These are phyloP conservation scores for Globodera rostochiensis DNA, from an alignment of 1,140 invertebrate species.

Conservation along the genomic window DNA sequence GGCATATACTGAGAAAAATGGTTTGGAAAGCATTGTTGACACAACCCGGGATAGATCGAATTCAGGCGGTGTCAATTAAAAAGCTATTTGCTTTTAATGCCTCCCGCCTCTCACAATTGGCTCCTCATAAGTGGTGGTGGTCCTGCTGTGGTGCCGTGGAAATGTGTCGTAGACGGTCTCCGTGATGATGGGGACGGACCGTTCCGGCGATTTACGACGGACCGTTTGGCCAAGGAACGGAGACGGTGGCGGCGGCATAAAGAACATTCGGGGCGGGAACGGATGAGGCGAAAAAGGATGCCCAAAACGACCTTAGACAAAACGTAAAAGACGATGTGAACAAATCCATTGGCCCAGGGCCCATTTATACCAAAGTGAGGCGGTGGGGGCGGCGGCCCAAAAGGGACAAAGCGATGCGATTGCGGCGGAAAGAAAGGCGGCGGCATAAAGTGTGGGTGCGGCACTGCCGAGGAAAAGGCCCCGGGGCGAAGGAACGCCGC, in stretches of 20 bases:
- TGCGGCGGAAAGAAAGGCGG: conserved; percentile 34
- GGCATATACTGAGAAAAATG: conserved; percentile 50
- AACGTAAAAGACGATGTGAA: background rate
- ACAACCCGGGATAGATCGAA: background rate
- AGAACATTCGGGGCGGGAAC: conserved; percentile 33
- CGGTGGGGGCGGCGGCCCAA: conserved; percentile 26
- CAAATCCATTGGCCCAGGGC: background rate
- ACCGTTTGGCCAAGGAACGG: conserved; percentile 39
- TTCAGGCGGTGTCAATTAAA: background rate
- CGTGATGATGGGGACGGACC: conserved; percentile 56
- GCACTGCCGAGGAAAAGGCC: conserved; percentile 24
- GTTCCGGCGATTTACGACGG: conserved; percentile 21
- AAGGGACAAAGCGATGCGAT: conserved; percentile 7
- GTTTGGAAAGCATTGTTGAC: background rate
- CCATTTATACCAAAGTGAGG: conserved; percentile 39
- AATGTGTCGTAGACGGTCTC: conserved; percentile 64
- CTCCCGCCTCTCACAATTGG: conserved; percentile 40
- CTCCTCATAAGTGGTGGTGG: conserved; percentile 55
- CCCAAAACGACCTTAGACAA: conserved; percentile 13
- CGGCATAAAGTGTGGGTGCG: conserved; percentile 30
- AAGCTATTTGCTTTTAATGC: background rate
- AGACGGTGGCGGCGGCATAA: conserved; percentile 50
- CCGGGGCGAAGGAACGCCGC: conserved; percentile 37
- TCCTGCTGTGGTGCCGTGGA: conserved; percentile 34
- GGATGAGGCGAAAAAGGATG: conserved; percentile 30